These are phyloP conservation scores for Scomber colias DNA, from an alignment of 2,113 vertebrate genomes.

Conservation along the genomic window DNA sequence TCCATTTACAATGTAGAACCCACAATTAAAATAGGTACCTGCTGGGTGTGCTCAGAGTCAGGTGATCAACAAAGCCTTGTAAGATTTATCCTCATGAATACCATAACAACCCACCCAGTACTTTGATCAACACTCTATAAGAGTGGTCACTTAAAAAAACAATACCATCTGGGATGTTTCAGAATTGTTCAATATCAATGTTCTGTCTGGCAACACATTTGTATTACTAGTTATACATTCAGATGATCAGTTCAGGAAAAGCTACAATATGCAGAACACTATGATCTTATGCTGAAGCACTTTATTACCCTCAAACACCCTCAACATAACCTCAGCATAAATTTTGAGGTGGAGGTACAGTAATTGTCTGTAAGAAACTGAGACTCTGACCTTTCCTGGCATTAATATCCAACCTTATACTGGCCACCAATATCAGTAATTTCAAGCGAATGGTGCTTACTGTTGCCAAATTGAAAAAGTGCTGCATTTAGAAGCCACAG, in stretches of 20 bases:
- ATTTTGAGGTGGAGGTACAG: slow-evolving; percentile 11
- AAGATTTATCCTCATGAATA: too few relatives aligned
- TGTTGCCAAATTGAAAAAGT: slow-evolving; percentile 45
- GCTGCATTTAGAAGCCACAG: slow-evolving; percentile 28
- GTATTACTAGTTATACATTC: background rate
- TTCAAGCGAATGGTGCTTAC: slow-evolving; percentile 43
- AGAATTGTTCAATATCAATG: too few relatives aligned
- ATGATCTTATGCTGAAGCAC: background rate
- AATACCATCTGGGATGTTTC: too few relatives aligned
- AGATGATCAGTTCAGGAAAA: background rate
- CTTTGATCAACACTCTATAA: too few relatives aligned
- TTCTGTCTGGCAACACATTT: too few relatives aligned
- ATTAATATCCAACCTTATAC: slow-evolving; percentile 29
- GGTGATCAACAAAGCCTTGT: too few relatives aligned
- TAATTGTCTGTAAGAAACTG: slow-evolving; percentile 32
- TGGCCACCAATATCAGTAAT: slow-evolving; percentile 40
- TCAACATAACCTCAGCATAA: background rate
- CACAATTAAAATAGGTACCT: too few relatives aligned
- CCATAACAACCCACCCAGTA: too few relatives aligned
- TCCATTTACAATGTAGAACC: too few relatives aligned
- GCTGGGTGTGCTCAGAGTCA: too few relatives aligned
- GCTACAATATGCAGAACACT: background rate
- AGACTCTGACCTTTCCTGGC: slow-evolving; percentile 45
- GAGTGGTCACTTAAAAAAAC: too few relatives aligned
- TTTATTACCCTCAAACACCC: slow-evolving; percentile 9